These are phyloP conservation scores for Halocynthia roretzi DNA, from an alignment of 23 tunicate species.

Conservation along the genomic window DNA sequence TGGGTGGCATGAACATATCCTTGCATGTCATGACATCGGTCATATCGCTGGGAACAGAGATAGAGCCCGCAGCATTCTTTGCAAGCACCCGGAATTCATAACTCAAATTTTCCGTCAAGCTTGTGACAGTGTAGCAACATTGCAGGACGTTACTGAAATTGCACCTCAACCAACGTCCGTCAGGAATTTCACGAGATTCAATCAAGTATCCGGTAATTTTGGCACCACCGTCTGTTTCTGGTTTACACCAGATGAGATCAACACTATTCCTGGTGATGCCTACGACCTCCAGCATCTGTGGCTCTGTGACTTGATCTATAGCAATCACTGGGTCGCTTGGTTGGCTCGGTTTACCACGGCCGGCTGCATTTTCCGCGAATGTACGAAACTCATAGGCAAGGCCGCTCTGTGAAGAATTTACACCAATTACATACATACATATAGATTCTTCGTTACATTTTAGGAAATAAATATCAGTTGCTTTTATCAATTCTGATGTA, in stretches of 20 bases:
- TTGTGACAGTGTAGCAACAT: conserved; percentile 71
- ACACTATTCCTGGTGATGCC: conserved; percentile 62
- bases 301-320: conserved; percentile 71
- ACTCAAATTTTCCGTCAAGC: conserved; percentile 52
- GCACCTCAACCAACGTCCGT: conserved; percentile 73
- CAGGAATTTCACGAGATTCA: conserved; percentile 47
- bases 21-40: conserved; percentile 69
- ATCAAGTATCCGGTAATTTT: conserved; percentile 83
- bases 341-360: conserved; percentile 59
- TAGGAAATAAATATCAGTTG: no score
- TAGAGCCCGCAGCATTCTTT: conserved; percentile 91
- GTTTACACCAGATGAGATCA: conserved; percentile 61
- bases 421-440: no score
- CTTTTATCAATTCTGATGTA: no score
- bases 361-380: conserved; percentile 90
- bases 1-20: conserved; percentile 54
- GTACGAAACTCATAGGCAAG: conserved; percentile 80
- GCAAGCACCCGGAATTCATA: conserved; percentile 91
- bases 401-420: conserved; percentile 32
- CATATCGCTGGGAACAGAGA: conserved; percentile 66
- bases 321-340: conserved; percentile 76
- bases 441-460: no score
- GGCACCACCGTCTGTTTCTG: conserved; percentile 96
- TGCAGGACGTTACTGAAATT: conserved; percentile 74
- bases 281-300: conserved; percentile 37